These are phyloP conservation scores for Ligdia adustata DNA, from an alignment of 2,888 invertebrate species.

Conservation along the genomic window DNA sequence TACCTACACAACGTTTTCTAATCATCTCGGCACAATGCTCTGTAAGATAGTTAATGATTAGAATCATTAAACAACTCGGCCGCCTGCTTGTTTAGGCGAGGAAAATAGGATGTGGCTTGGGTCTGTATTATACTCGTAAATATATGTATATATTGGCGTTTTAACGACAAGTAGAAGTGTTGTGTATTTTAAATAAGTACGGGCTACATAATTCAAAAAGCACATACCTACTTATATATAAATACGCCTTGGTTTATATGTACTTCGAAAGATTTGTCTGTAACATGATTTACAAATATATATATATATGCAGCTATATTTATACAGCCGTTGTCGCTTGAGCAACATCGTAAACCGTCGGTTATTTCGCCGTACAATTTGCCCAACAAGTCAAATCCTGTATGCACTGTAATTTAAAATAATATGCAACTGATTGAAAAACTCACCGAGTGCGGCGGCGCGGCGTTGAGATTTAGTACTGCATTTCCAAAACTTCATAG, in stretches of 20 bases:
- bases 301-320: no score
- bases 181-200: no score
- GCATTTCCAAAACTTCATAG: conserved; percentile 80
- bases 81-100: conserved; percentile 1
- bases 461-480: conserved; percentile 60
- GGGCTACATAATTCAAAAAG: neutral
- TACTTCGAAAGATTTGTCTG: no score
- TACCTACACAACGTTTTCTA: neutral
- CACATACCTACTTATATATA: neutral
- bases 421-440: no score
- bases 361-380: conserved; percentile 39
- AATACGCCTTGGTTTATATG: no score
- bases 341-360: conserved; percentile 37
- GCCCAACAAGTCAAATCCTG: conserved; percentile 13
- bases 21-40: conserved; percentile 3
- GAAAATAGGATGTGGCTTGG: conserved; percentile 10
- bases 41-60: conserved; percentile 4
- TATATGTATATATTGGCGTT: no score
- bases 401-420: neutral
- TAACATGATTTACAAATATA: no score
- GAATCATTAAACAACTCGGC: conserved; percentile 10
- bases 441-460: conserved; percentile 60
- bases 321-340: conserved; percentile 31
- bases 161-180: no score
- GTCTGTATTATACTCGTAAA: no score